Base-by-base conservation (phyloP, 2,797 vertebrate genomes). In the Bovichtus diacanthus region DNA sequence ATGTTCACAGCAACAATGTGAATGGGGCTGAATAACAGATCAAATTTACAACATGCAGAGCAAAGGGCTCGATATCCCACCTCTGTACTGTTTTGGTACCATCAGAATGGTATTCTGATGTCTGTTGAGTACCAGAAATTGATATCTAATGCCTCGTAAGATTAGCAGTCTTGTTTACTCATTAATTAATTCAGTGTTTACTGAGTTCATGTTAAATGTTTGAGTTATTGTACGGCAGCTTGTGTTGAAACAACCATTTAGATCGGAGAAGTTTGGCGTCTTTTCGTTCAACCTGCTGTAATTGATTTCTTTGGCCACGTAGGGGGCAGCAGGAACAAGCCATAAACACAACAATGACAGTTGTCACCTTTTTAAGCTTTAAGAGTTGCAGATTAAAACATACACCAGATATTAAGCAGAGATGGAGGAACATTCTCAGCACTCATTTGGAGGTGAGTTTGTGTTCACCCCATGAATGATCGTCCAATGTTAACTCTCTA, bases 1-100 rank as follows among this genome's bases (percentile, higher is more conserved):
- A 51, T 65, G 39, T 68, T 47, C 34, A 46, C 27, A 59, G 72
- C 13, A 44, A 47, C 4, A 78, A 65, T 43, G 31, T 2, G 5
- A 66, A 53, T 10, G 2, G 81, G 59, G 34, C 18, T 11, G 43
- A 77, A 49, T 34, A 44, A 38, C 1, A 23, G 21, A 63, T 59
- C n/a, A 2, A 36, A 25, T 69, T 68, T 56, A 50, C 12, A 63
- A 49, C 19, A 9, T 49, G 55, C 46, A 50, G 2, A 29, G 9
- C 38, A 73, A 50, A 66, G 2, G 12, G 34, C 21, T 36, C 12
- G 4, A 53, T 54, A 36, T 54, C 31, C 23, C 47, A 60, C 0
- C 6, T 23, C 7, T 27, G 2, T 12, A 9, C 25, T 44, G 11
- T 67, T 64, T 41, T 39, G 21, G 9, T 46, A 27, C 16, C 38